Percentiles rank a stretch among this genome's conserved stretches.
These are phyloP conservation scores for Microcebus ravelobensis DNA, from an alignment of 2,113 vertebrate species.

Conservation along the genomic window DNA sequence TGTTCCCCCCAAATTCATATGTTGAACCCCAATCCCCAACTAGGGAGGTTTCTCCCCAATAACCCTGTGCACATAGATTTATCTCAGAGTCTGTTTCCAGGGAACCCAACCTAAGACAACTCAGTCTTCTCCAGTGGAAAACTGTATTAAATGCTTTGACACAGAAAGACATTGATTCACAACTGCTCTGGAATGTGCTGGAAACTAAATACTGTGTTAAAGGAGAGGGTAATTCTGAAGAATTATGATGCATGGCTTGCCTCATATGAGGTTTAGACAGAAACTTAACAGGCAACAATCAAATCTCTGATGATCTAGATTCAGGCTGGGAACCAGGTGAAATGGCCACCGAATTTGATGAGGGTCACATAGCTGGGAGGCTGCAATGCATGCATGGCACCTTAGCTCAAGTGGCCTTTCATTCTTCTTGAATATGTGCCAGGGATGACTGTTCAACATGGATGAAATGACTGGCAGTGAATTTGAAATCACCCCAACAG, in stretches of 20 bases:
- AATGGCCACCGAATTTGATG: not conserved
- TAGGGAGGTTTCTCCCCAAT: not conserved
- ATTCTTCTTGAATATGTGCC: not conserved
- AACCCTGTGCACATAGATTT: not conserved
- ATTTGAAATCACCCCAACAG: not conserved
- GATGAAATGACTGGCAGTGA: not conserved
- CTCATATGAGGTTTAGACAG: not conserved
- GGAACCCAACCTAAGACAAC: not conserved
- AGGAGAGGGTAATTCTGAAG: not conserved
- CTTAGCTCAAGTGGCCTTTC: not conserved
- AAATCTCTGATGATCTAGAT: not conserved
- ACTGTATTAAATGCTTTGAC: not conserved
- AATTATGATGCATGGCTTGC: not conserved
- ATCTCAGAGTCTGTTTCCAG: not conserved
- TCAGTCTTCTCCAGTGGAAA: not conserved
- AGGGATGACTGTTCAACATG: not conserved
- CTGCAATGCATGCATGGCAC: fast-evolving
- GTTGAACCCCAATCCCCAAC: not conserved
- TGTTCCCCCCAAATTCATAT: not conserved
- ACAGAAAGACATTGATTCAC: not conserved
- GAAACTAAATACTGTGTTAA: not conserved
- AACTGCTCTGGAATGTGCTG: not conserved
- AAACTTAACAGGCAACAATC: not conserved
- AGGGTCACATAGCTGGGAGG: not conserved
- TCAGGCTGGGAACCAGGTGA: not conserved